Base-by-base conservation (phyloP, 2,113 vertebrate species). In the Illadopsis cleaveri region DNA sequence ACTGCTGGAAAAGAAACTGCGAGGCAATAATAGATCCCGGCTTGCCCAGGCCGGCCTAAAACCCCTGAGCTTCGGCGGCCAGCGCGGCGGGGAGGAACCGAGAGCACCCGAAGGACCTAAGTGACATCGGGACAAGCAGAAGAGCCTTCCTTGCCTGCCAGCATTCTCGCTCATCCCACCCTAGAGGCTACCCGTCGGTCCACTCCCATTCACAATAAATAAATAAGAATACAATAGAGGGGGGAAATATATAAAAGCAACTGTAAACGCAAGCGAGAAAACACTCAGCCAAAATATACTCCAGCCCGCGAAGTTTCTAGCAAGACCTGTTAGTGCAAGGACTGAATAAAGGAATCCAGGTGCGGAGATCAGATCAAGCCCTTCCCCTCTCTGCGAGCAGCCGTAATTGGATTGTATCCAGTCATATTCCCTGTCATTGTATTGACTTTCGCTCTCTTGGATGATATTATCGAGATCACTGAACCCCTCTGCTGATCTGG, bases 371-470 rank as follows among this genome's bases (percentile, higher is more conserved):
- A 96, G 97, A 96, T 96, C 69, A 72, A 94, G 82, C 92, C 84
- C 93, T 76, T 86, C 97, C 91, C 97, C 97, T 90, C 90, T 76
- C 95, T 83, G 96, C 98, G 94, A 98, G 98, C 98, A 98, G 97
- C 98, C 97, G 98, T 99, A 99, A 99, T 99, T 99, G 99, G 99
- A 99, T 99, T 99, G 99, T 99, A 98, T 98, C 96, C 97, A 98
- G 98, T 98, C 98, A 98, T 98, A 99, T 98, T 98, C 98, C 98
- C 98, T 98, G 98, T 99, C 99, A 98, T 98, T 86, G 97, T 98
- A 99, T 99, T 98, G 99, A 99, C 99, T 98, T 98, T 98, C 97
- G 98, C 98, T 96, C 97, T 94, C 97, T 90, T 96, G 97, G 99
- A 99, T 99, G 99, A 99, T 99, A 98, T 99, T 99, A 99, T 99